A percentile compares a stretch with the other conserved stretches of the same genome.
These are phyloP conservation scores for Acipenser ruthenus DNA, from an alignment of 2,797 vertebrate genomes.

Conservation along the genomic window DNA sequence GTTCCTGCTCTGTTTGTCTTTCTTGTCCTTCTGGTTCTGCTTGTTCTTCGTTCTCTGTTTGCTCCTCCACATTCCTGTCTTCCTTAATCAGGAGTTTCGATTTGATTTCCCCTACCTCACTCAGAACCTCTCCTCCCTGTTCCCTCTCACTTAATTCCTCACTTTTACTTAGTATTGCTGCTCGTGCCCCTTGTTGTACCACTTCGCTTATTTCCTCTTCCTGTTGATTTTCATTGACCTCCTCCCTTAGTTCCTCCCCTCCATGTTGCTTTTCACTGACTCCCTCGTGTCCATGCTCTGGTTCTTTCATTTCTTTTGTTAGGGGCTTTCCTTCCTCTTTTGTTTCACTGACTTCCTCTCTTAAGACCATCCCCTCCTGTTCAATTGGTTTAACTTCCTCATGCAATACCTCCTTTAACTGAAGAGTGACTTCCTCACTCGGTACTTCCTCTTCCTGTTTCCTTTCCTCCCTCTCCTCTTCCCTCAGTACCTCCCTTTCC, in stretches of 20 bases:
- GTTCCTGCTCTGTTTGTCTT: too few species aligned
- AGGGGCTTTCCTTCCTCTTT: background rate
- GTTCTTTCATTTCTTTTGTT: too few species aligned
- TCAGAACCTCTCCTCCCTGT: background rate
- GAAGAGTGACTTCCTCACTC: too few species aligned
- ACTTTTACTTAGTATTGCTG: background rate
- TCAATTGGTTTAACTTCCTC: too few species aligned
- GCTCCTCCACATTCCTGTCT: background rate
- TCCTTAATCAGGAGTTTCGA: too few species aligned
- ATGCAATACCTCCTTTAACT: too few species aligned
- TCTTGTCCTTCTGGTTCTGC: background rate
- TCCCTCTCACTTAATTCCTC: background rate
- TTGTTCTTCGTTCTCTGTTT: background rate
- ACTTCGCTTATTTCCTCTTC: background rate
- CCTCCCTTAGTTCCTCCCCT: too few species aligned
- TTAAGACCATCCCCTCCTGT: background rate
- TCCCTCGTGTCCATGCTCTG: too few species aligned
- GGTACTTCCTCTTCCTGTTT: background rate
- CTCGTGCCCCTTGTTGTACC: too few species aligned
- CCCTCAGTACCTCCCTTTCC: background rate
- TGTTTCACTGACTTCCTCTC: background rate
- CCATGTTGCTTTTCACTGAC: too few species aligned
- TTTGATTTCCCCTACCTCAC: too few species aligned
- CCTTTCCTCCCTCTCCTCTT: background rate
- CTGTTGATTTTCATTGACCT: background rate